Percentiles rank a stretch among this genome's conserved stretches.
Conservation (phyloP, 2,888 invertebrate species). For the Cryptus armator region DNA sequence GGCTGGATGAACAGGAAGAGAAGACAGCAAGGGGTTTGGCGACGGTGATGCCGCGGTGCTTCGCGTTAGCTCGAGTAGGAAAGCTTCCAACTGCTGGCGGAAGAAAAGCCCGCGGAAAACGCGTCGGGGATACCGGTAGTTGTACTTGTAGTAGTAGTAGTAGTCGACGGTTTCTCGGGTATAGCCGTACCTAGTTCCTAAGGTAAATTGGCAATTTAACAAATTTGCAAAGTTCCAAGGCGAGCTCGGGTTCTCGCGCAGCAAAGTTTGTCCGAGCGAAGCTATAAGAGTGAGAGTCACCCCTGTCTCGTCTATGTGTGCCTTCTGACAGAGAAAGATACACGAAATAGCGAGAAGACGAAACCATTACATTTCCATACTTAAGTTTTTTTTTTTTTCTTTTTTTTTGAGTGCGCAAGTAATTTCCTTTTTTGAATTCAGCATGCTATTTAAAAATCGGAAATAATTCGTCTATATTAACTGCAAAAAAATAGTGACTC, state of each 20-base stretch:
- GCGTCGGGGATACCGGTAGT: slow-evolving; percentile 15
- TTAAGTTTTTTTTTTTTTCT: not conserved
- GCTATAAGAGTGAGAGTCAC: slow-evolving; percentile 60
- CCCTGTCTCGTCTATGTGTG: not conserved
- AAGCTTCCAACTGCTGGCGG: slow-evolving; percentile 23
- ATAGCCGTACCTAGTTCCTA: slow-evolving; percentile 77
- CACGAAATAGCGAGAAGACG: not conserved
- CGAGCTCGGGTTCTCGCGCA: slow-evolving; percentile 63
- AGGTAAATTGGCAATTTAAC: slow-evolving; percentile 84
- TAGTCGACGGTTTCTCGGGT: slow-evolving; percentile 50
- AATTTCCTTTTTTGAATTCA: not conserved
- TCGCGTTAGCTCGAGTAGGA: slow-evolving; percentile 14
- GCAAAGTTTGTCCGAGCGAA: slow-evolving; percentile 75
- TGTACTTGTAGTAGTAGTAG: slow-evolving; percentile 34
- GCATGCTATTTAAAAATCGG: too few relatives aligned
- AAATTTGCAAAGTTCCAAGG: slow-evolving; percentile 82
- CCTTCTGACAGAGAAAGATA: not conserved
- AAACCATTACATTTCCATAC: not conserved
- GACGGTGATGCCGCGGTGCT: slow-evolving; percentile 30
- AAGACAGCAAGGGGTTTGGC: slow-evolving; percentile 23
- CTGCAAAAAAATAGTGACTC: too few relatives aligned
- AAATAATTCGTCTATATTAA: too few relatives aligned
- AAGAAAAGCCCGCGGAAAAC: slow-evolving; percentile 3
- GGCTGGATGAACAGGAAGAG: slow-evolving; percentile 1
- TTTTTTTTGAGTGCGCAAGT: not conserved